Percentiles rank a stretch among this genome's conserved stretches.
phyloP scores from a whole-genome alignment of 2,113 vertebrate species.

The Daphoenositta chrysoptera region DNA sequence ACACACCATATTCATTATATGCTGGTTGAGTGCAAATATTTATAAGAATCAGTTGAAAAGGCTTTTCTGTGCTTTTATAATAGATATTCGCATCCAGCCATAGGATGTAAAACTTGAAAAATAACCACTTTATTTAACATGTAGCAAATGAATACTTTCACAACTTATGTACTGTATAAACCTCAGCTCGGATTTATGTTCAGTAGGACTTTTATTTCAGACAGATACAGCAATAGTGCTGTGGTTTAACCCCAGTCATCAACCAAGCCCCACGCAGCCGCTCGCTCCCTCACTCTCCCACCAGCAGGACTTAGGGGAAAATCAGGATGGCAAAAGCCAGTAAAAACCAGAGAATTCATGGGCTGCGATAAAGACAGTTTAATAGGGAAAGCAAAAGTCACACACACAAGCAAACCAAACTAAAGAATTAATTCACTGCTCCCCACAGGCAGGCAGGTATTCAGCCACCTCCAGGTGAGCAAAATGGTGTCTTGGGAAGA shows the following conservation, averaged over 20 bases:
- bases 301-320: not conserved
- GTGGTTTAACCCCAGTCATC: not conserved
- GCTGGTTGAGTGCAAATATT: not conserved
- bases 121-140: not conserved
- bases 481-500: accelerated
- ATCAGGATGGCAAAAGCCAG: not conserved
- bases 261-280: accelerated
- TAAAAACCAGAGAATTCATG: not conserved
- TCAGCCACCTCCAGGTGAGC: not conserved
- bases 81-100: not conserved
- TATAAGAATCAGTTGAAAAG: not conserved
- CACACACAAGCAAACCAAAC: not conserved
- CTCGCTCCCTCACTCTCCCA: accelerated
- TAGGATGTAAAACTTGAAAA: not conserved
- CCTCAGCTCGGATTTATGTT: not conserved
- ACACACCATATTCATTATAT: not conserved
- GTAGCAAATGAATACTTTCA: not conserved
- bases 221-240: not conserved
- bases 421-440: not conserved
- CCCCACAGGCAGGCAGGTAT: not conserved
- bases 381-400: not conserved
- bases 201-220: not conserved
- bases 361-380: not conserved
- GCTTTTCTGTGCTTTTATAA: not conserved
- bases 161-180: accelerated